Evolutionary conservation across 2,113 vertebrate species (phyloP).

Genomic region (Haemorhous mexicanus): DNA sequence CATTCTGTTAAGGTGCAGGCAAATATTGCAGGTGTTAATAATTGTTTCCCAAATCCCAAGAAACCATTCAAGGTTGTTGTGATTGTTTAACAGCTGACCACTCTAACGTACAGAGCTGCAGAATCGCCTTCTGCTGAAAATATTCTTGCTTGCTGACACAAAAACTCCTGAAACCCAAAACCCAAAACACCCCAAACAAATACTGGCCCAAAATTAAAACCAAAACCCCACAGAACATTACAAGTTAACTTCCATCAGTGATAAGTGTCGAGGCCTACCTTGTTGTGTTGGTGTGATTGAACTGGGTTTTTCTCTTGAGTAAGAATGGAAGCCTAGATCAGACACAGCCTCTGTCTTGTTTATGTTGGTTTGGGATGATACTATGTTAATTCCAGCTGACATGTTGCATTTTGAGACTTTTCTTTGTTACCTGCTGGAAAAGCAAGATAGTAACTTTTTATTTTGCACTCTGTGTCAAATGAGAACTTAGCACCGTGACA

Average conservation of each 20-base stretch:
- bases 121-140: background rate
- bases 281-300: background rate
- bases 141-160: background rate
- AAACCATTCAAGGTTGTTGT: background rate
- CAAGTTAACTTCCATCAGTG: background rate
- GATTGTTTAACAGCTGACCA: background rate
- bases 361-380: background rate
- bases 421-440: background rate
- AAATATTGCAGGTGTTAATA: background rate
- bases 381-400: background rate
- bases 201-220: background rate
- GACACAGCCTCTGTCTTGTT: background rate
- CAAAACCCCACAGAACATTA: background rate
- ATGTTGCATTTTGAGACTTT: background rate
- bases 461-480: background rate
- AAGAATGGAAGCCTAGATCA: background rate
- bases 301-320: background rate
- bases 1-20: background rate
- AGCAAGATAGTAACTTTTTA: background rate
- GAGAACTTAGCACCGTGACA: accelerated
- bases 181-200: background rate
- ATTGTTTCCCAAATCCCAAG: background rate
- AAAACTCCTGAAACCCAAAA: background rate
- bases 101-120: background rate
- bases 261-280: background rate